Evolutionary conservation across 2,888 invertebrate genomes (phyloP).

Genomic region (Odontothrips loti): DNA sequence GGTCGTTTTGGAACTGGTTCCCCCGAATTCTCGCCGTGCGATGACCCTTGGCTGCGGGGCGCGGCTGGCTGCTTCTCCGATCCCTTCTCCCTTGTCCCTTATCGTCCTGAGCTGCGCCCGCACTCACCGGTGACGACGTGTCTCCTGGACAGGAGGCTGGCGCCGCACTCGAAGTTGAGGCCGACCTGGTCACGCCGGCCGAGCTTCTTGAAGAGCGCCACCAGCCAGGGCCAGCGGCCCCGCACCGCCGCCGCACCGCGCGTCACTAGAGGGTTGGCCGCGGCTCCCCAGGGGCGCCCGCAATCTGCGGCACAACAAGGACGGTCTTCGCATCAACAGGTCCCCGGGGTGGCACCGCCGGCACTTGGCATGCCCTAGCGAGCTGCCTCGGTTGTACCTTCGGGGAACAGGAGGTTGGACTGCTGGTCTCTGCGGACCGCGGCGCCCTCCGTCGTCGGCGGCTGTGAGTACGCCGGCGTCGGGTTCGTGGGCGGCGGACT

Average conservation of each 20-base stretch:
- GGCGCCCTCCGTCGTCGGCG: neutral
- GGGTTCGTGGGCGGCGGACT: neutral
- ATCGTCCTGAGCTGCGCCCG: too few relatives aligned
- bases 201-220: constrained; percentile 16
- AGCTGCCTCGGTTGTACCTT: too few relatives aligned
- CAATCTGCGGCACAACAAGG: neutral
- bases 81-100: too few relatives aligned
- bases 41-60: too few relatives aligned
- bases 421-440: too few relatives aligned
- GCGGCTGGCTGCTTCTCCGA: too few relatives aligned
- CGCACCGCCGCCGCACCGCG: neutral
- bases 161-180: constrained; percentile 4
- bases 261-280: constrained; percentile 2
- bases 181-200: constrained; percentile 8
- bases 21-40: too few relatives aligned
- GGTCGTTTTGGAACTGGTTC: too few relatives aligned
- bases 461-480: neutral
- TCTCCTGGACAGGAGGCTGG: neutral
- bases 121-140: constrained; percentile 8
- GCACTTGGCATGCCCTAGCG: too few relatives aligned
- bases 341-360: too few relatives aligned
- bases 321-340: too few relatives aligned
- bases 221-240: neutral
- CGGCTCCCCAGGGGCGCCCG: neutral
- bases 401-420: too few relatives aligned